Base-by-base conservation (phyloP, 2,797 vertebrate species). In the Acanthis flammea region DNA sequence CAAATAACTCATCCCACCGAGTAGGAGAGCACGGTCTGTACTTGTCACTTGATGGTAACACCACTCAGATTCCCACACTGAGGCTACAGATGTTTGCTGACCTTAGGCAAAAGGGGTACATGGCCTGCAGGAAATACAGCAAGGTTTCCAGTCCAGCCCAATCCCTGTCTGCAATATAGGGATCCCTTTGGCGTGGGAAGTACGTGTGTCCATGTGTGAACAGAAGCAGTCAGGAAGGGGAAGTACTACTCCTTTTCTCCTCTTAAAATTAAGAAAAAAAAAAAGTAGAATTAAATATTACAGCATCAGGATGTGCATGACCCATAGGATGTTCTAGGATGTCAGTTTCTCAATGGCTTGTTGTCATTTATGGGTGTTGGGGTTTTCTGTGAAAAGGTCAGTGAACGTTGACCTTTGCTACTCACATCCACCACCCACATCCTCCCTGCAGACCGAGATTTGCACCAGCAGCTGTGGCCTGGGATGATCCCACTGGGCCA, bases 1-100 rank as follows among this genome's bases (percentile, higher is more conserved):
- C 35, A 53, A 85, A 55, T 72, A 44, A 75, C 30, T 88, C 28
- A 42, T 57, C 44, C 55, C 57, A 45, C 8, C 2, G 11, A 16
- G 25, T 57, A 88, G 62, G 57, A 86, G 54, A 62, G 79, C 50
- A 53, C 31, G 87, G 58, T 68, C 67, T 62, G 72, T 53, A 53
- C 31, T 25, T 72, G 58, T 44, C 77, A 58, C 65, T 84, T 68
- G 88, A 41, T 62, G 71, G 44, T 65, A 57, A 63, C 66, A 35
- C 62, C 54, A 27, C 39, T 58, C 24, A 15, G 39, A 82, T 97
- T 97, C 95, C 93, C 97, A 97, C 94, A 89, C 84, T 83, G 90
- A 72, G 92, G 72, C 62, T 85, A 74, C 97, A 97, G 97, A 96
- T 98, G 98, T 97, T 97, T 77, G 95, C 86, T 97, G 97, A 98